Evolutionary conservation across 2,797 vertebrate genomes (phyloP), one percentile per base, ranked within the genome.

Genomic region (Amazona ochrocephala): DNA sequence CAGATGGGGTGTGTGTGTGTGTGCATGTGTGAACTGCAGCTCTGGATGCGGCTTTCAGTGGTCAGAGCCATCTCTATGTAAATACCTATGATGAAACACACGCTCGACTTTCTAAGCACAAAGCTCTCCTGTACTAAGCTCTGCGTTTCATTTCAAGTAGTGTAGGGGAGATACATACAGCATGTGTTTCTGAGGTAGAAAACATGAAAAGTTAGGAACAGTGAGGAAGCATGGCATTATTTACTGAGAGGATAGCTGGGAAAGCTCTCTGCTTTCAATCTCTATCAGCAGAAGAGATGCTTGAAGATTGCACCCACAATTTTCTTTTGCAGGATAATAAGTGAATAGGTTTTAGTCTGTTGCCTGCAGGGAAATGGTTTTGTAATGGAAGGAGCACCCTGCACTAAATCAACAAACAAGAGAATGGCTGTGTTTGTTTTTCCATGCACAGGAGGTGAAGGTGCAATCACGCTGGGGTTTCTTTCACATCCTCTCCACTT

Each of bases 401-500:
- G 84, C 88, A 50, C 73, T 97, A 90, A 95, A 95, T 96, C 95
- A 97, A 97, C 94, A 97, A 97, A 96, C 93, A 95, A 65, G 90
- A 97, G 95, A 97, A 97, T 93, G 76, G 84, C 90, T 94, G 82
- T 97, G 90, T 97, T 97, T 97, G 95, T 96, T 97, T 97, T 97
- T 95, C 95, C 96, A 58, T 56, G 68, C 91, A 68, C 92, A 86
- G 90, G 95, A 96, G 97, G 93, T 97, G 96, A 97, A 94, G 94
- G 94, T 93, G 95, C 93, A 96, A 18, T 73, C 84, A 74, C 3
- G 6, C 39, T 47, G 81, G 89, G 84, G 75, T 91, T 97, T 92
- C 92, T 84, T 96, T 96, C 96, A 96, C 85, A 96, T 96, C 93
- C 90, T 95, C 70, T 90, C 76, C 74, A 62, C 78, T 92, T 94